Base-by-base conservation (phyloP, 1,140 invertebrate genomes). In the Lordiphosa mommai region DNA sequence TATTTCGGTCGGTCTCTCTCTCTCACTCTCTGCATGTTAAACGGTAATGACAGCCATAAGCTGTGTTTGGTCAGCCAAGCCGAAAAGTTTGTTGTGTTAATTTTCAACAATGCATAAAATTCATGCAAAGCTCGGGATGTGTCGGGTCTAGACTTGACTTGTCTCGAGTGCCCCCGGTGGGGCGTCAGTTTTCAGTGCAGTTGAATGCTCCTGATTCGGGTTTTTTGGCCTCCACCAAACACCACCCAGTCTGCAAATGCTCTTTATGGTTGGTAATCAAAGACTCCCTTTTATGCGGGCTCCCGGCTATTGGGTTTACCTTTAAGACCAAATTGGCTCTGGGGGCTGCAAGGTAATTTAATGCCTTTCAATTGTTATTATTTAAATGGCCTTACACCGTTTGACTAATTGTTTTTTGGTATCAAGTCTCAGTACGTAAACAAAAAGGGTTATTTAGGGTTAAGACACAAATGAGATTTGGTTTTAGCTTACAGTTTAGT, bases 41-140 rank as follows among this genome's bases (percentile, higher is more conserved):
- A 51, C 34, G 59, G 69, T 79, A 79, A 77, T 69, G 64, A 73
- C 69, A 72, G 68, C 50, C 51, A 61, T 65, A 72, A 72, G 69
- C 64, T 49, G 30, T 57, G 51, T 60, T 66, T 72, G 74, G 68
- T 36, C 69, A 69, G 53, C 38, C 74, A 70, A 80, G 69, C 69
- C 65, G 63, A 80, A 80, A 80, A 80, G 74, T 80, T 80, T 80
- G 74, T 74, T 80, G 74, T 80, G 74, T 80, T 80, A 70, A 80
- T 80, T 80, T 80, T 58, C 65, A 80, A 73, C 65, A 80, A 73
- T 80, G 76, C 61, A 80, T 71, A 74, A 80, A 73, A 80, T 71
- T 80, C 69, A 66, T 73, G 68, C 40, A 49, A 30, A 44, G 53
- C 47, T 38, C 56, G 60, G 30, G 47, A 34, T 52, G 12, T 6